Conservation (phyloP, 2,113 vertebrate species). For the Triplophysa tibetana region DNA sequence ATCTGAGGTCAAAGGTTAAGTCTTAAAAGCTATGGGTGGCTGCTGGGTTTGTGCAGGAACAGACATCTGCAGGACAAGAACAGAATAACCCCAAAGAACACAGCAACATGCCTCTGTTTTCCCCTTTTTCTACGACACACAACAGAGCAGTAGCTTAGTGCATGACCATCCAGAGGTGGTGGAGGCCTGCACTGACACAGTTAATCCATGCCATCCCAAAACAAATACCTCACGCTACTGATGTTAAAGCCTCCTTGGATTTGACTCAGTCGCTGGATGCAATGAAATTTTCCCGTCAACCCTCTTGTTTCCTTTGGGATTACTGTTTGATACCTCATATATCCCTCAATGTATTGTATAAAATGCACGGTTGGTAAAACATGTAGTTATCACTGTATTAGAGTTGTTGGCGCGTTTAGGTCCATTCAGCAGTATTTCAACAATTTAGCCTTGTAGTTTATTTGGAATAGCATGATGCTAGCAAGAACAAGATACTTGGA, state of each 20-base stretch:
- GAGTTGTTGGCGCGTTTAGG: too few species aligned
- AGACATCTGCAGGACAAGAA: constrained; percentile 51
- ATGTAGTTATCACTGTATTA: not conserved
- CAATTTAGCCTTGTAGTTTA: too few species aligned
- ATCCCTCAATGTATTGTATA: constrained; percentile 21
- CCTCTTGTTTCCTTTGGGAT: constrained; percentile 33
- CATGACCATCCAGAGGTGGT: constrained; percentile 48
- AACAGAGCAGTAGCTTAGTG: constrained; percentile 34
- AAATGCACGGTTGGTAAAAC: not conserved
- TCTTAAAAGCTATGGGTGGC: constrained; percentile 55
- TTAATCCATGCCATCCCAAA: constrained; percentile 52
- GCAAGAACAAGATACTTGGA: too few species aligned
- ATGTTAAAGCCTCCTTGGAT: constrained; percentile 54
- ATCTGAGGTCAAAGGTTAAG: constrained; percentile 31
- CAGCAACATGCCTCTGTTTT: constrained; percentile 26
- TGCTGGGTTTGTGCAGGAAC: constrained; percentile 34
- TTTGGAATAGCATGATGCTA: too few species aligned
- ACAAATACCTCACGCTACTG: constrained; percentile 44
- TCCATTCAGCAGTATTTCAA: too few species aligned
- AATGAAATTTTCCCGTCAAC: constrained; percentile 49
- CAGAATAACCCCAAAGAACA: constrained; percentile 10
- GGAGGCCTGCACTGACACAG: constrained; percentile 51
- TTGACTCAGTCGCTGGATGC: constrained; percentile 48
- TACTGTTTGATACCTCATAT: constrained; percentile 26
- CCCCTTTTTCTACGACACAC: constrained; percentile 3